Base-by-base conservation (phyloP, 2,797 vertebrate genomes). In the Steatocranus sp. region DNA sequence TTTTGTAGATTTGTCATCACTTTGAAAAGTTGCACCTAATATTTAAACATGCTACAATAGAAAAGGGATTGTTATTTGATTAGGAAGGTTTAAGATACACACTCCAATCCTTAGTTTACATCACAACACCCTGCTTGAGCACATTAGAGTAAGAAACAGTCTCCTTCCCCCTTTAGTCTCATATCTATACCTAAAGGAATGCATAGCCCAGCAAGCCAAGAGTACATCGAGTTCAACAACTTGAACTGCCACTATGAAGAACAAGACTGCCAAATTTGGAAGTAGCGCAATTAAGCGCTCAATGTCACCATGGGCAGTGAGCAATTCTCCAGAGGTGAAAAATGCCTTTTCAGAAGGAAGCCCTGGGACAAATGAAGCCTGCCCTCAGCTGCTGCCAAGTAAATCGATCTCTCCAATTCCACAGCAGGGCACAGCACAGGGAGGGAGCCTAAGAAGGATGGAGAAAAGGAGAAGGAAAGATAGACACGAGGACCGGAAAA, bases 311-410 rank as follows among this genome's bases (percentile, higher is more conserved):
- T 91, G 83, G 90, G 89, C 91, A 93, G 83, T 66, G 88, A 90
- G 84, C 83, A 87, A 92, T 84, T 93, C 91, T 92, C 91, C 61
- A 91, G 92, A 90, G 93, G 87, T 83, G 38, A 91, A 92, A 95
- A 93, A 94, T 91, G 90, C 91, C 89, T 93, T 94, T 92, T 91
- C 90, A 88, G 89, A 93, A 89, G 91, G 90, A 96, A 94, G 91
- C 91, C 88, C 87, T 89, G 88, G 87, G 92, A 95, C 89, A 93
- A 93, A 90, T 91, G 93, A 91, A 94, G 93, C 73, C 93, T 87
- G 90, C 88, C 87, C 87, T 95, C 95, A 95, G 94, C 95, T 95
- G 93, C 93, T 93, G 91, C 83, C 54, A 85, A 81, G 94, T 94
- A 96, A 96, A 90, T 89, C 83, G 94, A 95, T 95, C 89, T 87